phyloP scores from a whole-genome alignment of 23 tunicate species.

The Halocynthia aurantium region DNA sequence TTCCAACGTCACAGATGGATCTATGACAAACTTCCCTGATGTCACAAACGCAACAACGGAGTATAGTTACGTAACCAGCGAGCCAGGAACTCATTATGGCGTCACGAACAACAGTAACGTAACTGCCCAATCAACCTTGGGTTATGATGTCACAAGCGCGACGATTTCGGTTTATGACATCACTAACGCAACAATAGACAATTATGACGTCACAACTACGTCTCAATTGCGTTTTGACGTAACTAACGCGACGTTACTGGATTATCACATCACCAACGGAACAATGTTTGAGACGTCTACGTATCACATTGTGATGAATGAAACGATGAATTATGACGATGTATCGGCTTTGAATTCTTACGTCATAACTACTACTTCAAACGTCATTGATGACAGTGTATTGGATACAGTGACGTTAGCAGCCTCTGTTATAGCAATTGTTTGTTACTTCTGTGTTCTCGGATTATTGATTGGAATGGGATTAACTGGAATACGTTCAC shows the following conservation, averaged over 20 bases:
- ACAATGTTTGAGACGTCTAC: no score
- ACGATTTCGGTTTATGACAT: background rate
- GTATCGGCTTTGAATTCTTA: background rate
- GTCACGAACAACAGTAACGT: no score
- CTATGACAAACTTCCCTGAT: no score
- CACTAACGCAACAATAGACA: background rate
- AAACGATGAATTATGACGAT: background rate
- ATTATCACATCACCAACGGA: background rate
- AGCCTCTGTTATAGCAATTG: background rate
- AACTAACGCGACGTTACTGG: background rate
- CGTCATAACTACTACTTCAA: background rate
- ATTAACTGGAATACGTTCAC: background rate
- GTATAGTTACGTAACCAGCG: no score
- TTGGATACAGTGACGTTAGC: slow-evolving; percentile 9
- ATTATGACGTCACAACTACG: background rate
- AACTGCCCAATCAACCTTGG: no score
- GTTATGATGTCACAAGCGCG: background rate
- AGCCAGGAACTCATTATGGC: no score
- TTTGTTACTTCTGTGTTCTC: background rate
- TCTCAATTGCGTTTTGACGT: background rate
- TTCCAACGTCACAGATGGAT: no score
- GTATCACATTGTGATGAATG: no score
- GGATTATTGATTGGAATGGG: slow-evolving; percentile 5
- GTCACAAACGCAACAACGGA: no score
- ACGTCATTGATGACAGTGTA: background rate